Evolutionary conservation across 2,113 vertebrate genomes (phyloP).

Genomic region (Ptyas mucosa): DNA sequence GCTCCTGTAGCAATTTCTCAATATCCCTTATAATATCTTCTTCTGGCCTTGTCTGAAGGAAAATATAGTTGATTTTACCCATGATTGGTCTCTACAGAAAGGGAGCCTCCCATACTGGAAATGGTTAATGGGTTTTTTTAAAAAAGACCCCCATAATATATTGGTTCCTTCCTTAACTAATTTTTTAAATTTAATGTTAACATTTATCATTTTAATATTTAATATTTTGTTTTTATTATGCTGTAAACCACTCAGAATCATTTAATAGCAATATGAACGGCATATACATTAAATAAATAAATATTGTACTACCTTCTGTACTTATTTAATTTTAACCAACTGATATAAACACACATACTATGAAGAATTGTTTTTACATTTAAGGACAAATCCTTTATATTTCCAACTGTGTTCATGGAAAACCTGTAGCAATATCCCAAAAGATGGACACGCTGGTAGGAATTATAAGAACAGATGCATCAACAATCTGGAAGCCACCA

Average conservation of each 20-base stretch:
- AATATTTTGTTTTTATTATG: neutral
- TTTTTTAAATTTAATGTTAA: neutral
- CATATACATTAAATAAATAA: neutral
- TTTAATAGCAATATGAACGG: neutral
- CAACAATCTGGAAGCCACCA: neutral
- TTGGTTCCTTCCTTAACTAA: neutral
- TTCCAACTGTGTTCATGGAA: neutral
- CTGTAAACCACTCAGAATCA: neutral
- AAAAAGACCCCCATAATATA: neutral
- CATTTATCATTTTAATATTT: neutral
- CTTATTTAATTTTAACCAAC: neutral
- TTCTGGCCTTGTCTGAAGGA: neutral
- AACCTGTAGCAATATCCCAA: neutral
- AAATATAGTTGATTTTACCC: neutral
- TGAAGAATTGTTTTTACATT: neutral
- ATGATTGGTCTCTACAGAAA: no score
- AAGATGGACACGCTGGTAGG: neutral
- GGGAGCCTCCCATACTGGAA: neutral
- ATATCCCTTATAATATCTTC: neutral
- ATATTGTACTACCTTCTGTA: neutral
- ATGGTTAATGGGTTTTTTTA: neutral
- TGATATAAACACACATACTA: neutral
- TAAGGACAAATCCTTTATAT: neutral
- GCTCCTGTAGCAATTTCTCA: neutral
- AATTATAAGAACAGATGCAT: neutral